Conservation (phyloP, 2,113 vertebrate species). For the Colossoma macropomum region DNA sequence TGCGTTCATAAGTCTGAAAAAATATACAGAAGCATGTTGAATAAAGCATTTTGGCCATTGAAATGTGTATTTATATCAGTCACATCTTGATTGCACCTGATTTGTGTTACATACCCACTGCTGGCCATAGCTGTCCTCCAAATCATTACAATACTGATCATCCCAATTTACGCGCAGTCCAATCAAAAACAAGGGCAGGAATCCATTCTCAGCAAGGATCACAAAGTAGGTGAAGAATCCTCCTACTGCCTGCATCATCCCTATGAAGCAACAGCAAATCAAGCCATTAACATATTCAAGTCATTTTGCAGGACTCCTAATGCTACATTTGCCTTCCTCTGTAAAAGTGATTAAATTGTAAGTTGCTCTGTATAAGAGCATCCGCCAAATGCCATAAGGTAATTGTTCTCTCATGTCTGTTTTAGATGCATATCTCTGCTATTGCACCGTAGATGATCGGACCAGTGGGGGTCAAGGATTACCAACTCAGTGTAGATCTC, state of each 20-base stretch:
- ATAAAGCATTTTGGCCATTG: not conserved
- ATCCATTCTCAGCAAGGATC: slow-evolving; percentile 86
- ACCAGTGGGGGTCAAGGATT: too few species aligned
- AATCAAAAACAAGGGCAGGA: slow-evolving; percentile 77
- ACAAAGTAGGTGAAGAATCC: slow-evolving; percentile 88
- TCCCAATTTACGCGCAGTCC: slow-evolving; percentile 84
- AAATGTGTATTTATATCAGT: not conserved
- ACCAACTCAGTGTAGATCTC: too few species aligned
- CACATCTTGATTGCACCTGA: not conserved
- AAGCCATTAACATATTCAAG: not conserved
- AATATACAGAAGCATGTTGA: not conserved
- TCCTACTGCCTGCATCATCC: slow-evolving; percentile 84
- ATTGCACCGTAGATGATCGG: not conserved
- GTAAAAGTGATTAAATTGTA: too few species aligned
- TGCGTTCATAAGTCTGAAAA: slow-evolving; percentile 87
- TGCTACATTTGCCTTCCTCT: too few species aligned
- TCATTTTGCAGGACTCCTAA: too few species aligned
- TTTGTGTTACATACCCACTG: slow-evolving; percentile 77
- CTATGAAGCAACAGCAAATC: slow-evolving; percentile 14
- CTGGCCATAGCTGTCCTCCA: slow-evolving; percentile 81
- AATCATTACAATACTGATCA: slow-evolving; percentile 78
- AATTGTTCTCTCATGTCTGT: not conserved
- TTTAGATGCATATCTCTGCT: not conserved
- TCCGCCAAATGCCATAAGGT: not conserved
- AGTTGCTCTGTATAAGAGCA: too few species aligned